These are phyloP conservation scores for Drosophila differens DNA, from an alignment of 2,888 invertebrate genomes.

Conservation along the genomic window DNA sequence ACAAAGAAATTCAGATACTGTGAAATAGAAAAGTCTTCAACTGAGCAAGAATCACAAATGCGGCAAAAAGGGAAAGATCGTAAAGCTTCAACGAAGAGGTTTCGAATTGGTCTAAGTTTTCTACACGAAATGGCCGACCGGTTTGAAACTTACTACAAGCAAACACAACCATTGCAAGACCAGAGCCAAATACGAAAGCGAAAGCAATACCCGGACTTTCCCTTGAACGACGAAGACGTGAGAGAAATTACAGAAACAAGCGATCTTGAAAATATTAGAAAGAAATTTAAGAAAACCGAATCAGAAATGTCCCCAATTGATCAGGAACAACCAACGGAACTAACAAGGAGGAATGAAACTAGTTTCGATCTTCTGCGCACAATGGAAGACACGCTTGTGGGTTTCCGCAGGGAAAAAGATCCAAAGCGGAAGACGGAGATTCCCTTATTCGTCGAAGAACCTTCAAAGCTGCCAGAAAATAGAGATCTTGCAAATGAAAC, in stretches of 20 bases:
- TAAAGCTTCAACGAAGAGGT: background rate
- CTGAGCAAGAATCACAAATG: background rate
- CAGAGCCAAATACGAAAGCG: background rate
- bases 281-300: background rate
- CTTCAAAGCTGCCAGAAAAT: too few species aligned
- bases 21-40: background rate
- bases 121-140: background rate
- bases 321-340: too few species aligned
- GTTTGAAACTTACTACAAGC: background rate
- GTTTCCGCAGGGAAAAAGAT: background rate
- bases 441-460: background rate
- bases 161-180: background rate
- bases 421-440: background rate
- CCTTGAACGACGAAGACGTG: too few species aligned
- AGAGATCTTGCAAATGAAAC: too few species aligned
- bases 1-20: background rate
- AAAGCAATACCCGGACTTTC: background rate
- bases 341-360: background rate
- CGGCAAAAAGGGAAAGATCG: background rate
- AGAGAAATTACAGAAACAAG: too few species aligned
- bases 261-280: background rate
- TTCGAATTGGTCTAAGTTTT: background rate
- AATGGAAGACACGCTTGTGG: background rate
- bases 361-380: background rate
- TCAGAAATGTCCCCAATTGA: background rate